Evolutionary conservation across 2,888 invertebrate species (phyloP).

Genomic region (Melanophora roralis): DNA sequence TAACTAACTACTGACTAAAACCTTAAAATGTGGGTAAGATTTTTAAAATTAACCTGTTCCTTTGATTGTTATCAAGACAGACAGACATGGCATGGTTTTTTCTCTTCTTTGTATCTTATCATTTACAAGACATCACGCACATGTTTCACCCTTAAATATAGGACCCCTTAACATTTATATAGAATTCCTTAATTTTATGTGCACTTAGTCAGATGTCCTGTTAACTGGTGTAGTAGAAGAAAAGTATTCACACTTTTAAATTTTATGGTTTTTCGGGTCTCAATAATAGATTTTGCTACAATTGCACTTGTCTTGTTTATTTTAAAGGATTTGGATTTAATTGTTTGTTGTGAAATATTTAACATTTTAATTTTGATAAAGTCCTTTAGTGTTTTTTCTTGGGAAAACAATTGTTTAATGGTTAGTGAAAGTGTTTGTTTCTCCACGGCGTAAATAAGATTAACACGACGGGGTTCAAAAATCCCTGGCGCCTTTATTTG

Average conservation of each 20-base stretch:
- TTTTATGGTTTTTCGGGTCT: conserved; percentile 57
- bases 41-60: conserved; percentile 48
- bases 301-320: conserved; percentile 35
- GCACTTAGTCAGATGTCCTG: conserved; percentile 18
- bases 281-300: no score
- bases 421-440: conserved; percentile 55
- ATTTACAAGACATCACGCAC: conserved; percentile 46
- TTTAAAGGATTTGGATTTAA: background rate
- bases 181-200: conserved; percentile 20
- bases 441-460: no score
- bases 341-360: conserved; percentile 5
- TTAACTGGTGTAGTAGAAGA: conserved; percentile 41
- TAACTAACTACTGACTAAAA: background rate
- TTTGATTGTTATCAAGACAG: conserved; percentile 34
- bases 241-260: conserved; percentile 57
- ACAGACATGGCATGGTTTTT: conserved; percentile 5
- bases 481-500: conserved; percentile 46
- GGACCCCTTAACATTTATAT: conserved; percentile 23
- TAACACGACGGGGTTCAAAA: conserved; percentile 33
- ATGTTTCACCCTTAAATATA: conserved; percentile 40
- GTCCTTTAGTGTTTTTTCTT: conserved; percentile 34
- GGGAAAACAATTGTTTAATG: conserved; percentile 9
- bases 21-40: background rate
- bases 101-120: conserved; percentile 35
- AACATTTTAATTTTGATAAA: background rate